Percentiles rank a stretch among this genome's conserved stretches.
These are phyloP conservation scores for Lasioglossum leucozonium DNA, from an alignment of 2,888 invertebrate genomes.

Conservation along the genomic window DNA sequence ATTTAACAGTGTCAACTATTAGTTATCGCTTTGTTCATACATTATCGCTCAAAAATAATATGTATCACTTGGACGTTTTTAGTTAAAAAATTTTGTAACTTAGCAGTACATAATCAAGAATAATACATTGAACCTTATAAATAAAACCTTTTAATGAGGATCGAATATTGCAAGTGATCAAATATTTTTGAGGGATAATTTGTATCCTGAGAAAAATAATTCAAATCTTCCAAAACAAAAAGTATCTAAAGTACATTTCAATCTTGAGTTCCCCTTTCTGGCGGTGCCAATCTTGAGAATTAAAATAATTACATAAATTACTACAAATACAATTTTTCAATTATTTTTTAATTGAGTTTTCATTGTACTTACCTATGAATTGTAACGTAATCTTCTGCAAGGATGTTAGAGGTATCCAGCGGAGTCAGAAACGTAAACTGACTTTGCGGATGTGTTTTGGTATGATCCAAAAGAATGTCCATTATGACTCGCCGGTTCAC, in stretches of 20 bases:
- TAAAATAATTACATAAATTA: slow-evolving; percentile 27
- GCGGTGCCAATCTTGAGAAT: slow-evolving; percentile 75
- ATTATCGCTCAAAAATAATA: background rate
- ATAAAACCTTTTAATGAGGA: background rate
- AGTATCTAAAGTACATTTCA: slow-evolving; percentile 5
- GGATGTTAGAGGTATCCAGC: slow-evolving; percentile 89
- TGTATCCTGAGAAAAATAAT: background rate
- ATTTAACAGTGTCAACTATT: background rate
- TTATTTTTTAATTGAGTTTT: background rate
- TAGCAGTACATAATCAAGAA: background rate
- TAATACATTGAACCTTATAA: background rate
- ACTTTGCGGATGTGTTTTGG: slow-evolving; percentile 87
- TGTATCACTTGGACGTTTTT: background rate
- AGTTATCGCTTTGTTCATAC: background rate
- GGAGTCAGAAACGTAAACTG: slow-evolving; percentile 97
- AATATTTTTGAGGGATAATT: background rate
- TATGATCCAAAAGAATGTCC: slow-evolving; percentile 91
- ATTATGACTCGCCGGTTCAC: slow-evolving; percentile 92
- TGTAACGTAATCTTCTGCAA: slow-evolving; percentile 85
- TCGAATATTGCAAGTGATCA: background rate
- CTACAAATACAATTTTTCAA: background rate
- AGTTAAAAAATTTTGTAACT: background rate
- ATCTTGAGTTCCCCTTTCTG: slow-evolving; percentile 68
- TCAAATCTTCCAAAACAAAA: background rate
- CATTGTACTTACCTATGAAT: slow-evolving; percentile 86